These are phyloP conservation scores for Enteromius viviparus DNA, from an alignment of 2,797 vertebrate species.

Conservation along the genomic window DNA sequence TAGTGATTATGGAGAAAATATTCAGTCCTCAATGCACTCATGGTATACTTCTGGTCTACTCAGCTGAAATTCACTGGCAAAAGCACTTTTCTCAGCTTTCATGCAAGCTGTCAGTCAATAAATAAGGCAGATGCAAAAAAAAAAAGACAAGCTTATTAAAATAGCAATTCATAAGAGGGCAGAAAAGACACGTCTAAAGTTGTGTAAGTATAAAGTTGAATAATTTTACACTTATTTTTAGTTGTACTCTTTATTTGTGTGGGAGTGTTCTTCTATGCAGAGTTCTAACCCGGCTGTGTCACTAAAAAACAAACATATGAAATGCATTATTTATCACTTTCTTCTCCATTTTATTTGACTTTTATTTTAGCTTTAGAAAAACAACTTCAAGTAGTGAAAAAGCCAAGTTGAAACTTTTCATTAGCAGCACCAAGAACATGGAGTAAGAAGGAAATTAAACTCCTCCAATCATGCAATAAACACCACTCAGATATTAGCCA, in stretches of 20 bases:
- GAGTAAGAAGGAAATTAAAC: background rate
- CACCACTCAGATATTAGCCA: background rate
- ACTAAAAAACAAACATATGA: background rate
- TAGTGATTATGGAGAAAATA: background rate
- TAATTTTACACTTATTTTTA: background rate
- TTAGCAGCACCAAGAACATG: background rate
- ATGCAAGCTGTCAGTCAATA: background rate
- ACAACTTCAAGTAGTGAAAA: background rate
- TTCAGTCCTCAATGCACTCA: background rate
- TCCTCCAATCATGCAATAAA: slow-evolving; percentile 16
- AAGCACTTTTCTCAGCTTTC: slow-evolving; percentile 6
- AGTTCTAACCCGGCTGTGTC: background rate
- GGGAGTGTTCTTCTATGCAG: background rate
- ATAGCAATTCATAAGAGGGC: background rate
- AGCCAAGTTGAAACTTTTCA: background rate
- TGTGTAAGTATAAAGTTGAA: background rate
- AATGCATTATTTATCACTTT: background rate
- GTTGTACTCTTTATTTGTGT: background rate
- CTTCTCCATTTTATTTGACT: background rate
- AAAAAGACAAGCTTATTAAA: background rate
- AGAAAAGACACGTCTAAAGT: background rate
- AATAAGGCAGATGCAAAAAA: background rate
- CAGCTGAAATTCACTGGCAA: background rate
- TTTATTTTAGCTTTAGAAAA: slow-evolving; percentile 1
- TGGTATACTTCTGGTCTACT: background rate